Base-by-base conservation (phyloP, 2,888 invertebrate genomes). In the Melanchra persicariae region DNA sequence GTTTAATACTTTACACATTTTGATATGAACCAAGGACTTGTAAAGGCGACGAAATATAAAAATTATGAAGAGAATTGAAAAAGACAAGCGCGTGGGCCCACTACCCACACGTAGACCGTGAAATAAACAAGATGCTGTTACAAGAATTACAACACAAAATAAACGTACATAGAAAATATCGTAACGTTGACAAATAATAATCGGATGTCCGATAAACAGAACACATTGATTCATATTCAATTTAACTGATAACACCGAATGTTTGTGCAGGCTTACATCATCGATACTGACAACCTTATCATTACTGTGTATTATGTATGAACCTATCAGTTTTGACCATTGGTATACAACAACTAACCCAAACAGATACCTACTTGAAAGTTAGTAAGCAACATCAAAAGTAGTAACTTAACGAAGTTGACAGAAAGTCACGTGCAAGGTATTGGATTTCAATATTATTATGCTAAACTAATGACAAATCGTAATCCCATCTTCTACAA, bases 31-130 rank as follows among this genome's bases (percentile, higher is more conserved):
- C 71, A 70, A 85, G 72, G 79, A 79, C 82, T 81, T 83, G 77
- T 83, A 78, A 87, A 84, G 83, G 87, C 78, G 74, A 70, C 68
- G 74, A 79, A 83, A 79, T 85, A 84, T 88, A 87, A 87, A 85
- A 85, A 84, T 80, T 80, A 55, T 63, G 30, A 68, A 45, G 55
- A 72, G 66, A 72, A 73, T 75, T 79, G 74, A 72, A n/a, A n/a
- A n/a, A 81, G 73, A 78, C 74, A 79, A 81, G 69, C 66, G 83
- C 84, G 91, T 91, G 88, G 90, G 90, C 72, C 86, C 67, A 26
- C 88, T 74, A 22, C 91, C 91, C 79, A 89, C 89, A 79, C 64
- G 68, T 64, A 82, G 73, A 77, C 87, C 84, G 74, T 88, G 85
- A 83, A 85, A 79, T 77, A 81, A 81, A 82, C 78, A 82, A 82